Evolutionary conservation across 2,888 invertebrate genomes (phyloP).

Genomic region (Nematopogon swammerdamellus): DNA sequence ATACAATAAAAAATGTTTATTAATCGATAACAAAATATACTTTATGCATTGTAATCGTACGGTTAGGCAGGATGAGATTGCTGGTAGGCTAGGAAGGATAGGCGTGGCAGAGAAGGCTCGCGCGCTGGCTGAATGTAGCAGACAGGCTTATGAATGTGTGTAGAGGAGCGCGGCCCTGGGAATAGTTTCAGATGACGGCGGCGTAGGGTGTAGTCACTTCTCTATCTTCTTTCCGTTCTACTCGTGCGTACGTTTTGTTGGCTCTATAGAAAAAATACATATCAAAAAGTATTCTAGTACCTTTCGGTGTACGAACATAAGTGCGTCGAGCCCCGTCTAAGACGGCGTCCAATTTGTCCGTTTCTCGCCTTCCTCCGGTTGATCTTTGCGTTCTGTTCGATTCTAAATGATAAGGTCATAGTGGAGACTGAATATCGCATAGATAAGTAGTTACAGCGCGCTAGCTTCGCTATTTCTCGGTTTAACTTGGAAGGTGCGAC

Average conservation of each 20-base stretch:
- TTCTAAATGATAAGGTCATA: slow-evolving; percentile 56
- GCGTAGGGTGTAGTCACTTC: not conserved
- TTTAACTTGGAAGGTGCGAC: not conserved
- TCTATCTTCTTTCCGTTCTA: not conserved
- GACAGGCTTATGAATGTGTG: no score
- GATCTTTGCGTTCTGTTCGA: slow-evolving; percentile 13
- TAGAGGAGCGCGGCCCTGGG: no score
- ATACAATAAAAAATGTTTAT: not conserved
- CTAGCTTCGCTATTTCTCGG: slow-evolving; percentile 41
- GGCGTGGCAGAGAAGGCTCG: no score
- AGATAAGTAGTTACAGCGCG: slow-evolving; percentile 55
- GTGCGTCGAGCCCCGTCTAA: not conserved
- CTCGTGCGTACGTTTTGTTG: not conserved
- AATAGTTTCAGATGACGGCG: no score
- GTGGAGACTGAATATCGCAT: slow-evolving; percentile 57
- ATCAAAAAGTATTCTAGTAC: not conserved
- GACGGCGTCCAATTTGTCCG: not conserved
- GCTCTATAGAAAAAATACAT: not conserved
- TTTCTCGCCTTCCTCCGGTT: not conserved
- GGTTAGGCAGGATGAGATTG: not conserved
- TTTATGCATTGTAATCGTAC: not conserved
- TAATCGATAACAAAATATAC: not conserved
- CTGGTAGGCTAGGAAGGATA: not conserved
- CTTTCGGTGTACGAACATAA: not conserved
- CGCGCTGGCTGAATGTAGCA: no score